A percentile compares a stretch with the other conserved stretches of the same genome.
Conservation (phyloP, 2,888 invertebrate species). For the Sylvicola cinctus region DNA sequence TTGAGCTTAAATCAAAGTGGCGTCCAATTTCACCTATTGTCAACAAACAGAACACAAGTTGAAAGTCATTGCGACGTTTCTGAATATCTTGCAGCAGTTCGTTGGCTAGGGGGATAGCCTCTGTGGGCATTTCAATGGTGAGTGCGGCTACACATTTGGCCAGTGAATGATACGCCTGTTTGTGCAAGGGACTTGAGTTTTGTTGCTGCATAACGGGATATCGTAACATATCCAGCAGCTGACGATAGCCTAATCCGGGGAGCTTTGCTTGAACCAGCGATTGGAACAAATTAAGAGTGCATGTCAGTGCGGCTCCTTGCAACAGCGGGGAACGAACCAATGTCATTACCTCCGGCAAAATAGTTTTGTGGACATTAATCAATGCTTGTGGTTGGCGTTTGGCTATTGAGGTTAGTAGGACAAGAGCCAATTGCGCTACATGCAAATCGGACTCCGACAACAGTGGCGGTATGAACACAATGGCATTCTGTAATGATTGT, state of each 20-base stretch:
- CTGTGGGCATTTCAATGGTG: constrained; percentile 54
- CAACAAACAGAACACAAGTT: constrained; percentile 80
- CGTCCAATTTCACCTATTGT: constrained; percentile 95
- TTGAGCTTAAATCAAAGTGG: constrained; percentile 65
- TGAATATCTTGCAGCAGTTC: constrained; percentile 52
- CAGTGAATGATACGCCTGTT: constrained; percentile 79
- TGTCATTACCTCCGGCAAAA: constrained; percentile 66
- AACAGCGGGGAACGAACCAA: constrained; percentile 80
- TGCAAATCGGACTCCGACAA: constrained; percentile 89
- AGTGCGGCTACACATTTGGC: constrained; percentile 93
- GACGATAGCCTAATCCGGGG: constrained; percentile 59
- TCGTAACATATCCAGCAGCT: constrained; percentile 56
- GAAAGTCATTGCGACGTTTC: constrained; percentile 48
- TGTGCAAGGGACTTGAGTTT: constrained; percentile 34
- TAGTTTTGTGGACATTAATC: constrained; percentile 46
- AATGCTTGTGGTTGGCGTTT: constrained; percentile 58
- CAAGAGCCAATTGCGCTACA: constrained; percentile 80
- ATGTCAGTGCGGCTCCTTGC: constrained; percentile 78
- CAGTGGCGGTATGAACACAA: constrained; percentile 75
- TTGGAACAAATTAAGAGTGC: constrained; percentile 82
- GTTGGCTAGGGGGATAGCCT: constrained; percentile 44
- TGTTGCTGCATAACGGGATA: constrained; percentile 38
- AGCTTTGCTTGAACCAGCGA: constrained; percentile 71
- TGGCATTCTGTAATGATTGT: constrained; percentile 47
- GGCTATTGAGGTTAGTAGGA: constrained; percentile 64